Evolutionary conservation across 2,113 vertebrate genomes (phyloP).

Genomic region (Spea bombifrons): DNA sequence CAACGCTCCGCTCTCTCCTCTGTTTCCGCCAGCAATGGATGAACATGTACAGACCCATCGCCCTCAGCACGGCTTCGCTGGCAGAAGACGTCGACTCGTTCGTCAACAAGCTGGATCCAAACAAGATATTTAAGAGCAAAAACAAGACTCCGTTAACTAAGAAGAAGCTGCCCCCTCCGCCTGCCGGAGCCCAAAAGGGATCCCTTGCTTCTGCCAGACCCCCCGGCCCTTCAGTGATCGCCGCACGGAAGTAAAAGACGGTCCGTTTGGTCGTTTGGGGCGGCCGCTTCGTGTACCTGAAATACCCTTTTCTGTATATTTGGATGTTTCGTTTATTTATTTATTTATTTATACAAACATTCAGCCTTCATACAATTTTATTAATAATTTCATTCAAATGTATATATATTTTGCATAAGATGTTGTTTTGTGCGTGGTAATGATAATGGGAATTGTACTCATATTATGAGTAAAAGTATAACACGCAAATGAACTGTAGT

Average conservation of each 20-base stretch:
- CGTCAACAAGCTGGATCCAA: conserved; percentile 89
- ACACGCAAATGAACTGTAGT: no score
- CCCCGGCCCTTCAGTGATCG: conserved; percentile 49
- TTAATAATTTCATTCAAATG: no score
- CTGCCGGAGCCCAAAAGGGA: conserved; percentile 59
- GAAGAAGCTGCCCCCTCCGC: conserved; percentile 74
- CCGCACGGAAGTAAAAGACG: conserved; percentile 54
- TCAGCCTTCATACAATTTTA: no score
- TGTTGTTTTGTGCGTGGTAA: no score
- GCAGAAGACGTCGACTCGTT: conserved; percentile 71
- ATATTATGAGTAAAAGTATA: no score
- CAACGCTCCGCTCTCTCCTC: no score
- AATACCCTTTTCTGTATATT: no score
- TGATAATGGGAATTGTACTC: no score
- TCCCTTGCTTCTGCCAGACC: conserved; percentile 57
- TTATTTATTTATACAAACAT: no score
- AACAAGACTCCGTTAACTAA: conserved; percentile 76
- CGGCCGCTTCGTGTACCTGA: no score
- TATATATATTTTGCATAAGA: no score
- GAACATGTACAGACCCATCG: conserved; percentile 90
- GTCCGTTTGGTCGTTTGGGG: neutral
- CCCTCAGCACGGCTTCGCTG: conserved; percentile 67
- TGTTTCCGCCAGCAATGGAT: conserved; percentile 87
- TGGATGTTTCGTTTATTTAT: no score
- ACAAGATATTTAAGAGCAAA: conserved; percentile 84